A percentile compares a stretch with the other conserved stretches of the same genome.
phyloP scores from a whole-genome alignment of 2,113 vertebrate genomes.

The Heliornis fulica region DNA sequence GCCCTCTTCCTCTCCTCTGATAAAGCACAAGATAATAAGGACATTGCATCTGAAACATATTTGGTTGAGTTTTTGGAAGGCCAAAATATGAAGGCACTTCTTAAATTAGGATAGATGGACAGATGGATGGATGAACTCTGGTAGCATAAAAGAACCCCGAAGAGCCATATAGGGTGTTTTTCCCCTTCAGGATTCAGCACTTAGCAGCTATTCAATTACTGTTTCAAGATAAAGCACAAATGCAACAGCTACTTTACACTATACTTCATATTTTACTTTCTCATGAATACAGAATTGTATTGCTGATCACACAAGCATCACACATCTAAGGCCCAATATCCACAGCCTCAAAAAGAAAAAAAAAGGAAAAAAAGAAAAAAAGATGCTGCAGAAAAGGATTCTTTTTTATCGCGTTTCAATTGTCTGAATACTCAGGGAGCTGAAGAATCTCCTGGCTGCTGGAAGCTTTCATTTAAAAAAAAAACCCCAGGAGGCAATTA shows the following conservation, averaged over 20 bases:
- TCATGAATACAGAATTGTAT: neutral
- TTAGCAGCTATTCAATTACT: slow-evolving; percentile 35
- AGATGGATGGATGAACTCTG: neutral
- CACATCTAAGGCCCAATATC: neutral
- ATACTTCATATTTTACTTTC: neutral
- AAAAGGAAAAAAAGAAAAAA: neutral
- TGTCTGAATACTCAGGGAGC: slow-evolving; percentile 16
- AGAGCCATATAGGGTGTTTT: neutral
- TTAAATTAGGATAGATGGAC: slow-evolving; percentile 5
- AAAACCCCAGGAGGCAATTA: neutral
- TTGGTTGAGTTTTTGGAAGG: neutral
- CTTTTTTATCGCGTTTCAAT: neutral
- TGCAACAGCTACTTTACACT: slow-evolving; percentile 23
- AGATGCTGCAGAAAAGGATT: neutral
- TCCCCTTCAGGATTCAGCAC: neutral
- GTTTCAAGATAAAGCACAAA: neutral
- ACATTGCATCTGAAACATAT: neutral
- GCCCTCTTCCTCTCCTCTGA: neutral
- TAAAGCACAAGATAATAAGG: neutral
- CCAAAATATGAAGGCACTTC: neutral
- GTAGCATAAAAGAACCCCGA: neutral
- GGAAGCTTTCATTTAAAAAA: neutral
- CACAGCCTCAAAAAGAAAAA: neutral
- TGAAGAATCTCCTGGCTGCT: neutral
- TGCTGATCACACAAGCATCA: neutral